Evolutionary conservation across 2,797 vertebrate species (phyloP).

Genomic region (Diplodus sargus): DNA sequence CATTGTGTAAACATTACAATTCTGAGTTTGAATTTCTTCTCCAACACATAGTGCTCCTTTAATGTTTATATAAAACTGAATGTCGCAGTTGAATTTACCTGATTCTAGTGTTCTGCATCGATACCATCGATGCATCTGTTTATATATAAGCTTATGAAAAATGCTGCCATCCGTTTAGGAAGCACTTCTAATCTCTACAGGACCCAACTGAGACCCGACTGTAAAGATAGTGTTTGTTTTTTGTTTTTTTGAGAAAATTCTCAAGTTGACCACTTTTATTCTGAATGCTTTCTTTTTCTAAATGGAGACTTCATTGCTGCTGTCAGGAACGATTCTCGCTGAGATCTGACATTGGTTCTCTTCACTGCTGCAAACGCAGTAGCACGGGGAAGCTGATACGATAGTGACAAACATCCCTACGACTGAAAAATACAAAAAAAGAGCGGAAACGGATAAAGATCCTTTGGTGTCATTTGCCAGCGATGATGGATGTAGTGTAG

Average conservation of each 20-base stretch:
- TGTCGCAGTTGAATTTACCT: too few species aligned
- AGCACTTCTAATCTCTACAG: not conserved
- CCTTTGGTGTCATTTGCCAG: conserved; percentile 28
- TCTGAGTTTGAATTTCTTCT: too few species aligned
- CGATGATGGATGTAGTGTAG: conserved; percentile 18
- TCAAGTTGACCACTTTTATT: not conserved
- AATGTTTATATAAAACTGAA: too few species aligned
- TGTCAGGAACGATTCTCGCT: not conserved
- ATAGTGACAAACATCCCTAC: conserved; percentile 22
- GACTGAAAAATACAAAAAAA: conserved; percentile 24
- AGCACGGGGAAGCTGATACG: not conserved
- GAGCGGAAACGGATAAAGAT: conserved; percentile 9
- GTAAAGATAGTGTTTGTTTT: not conserved
- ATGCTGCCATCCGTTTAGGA: not conserved
- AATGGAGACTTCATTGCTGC: conserved; percentile 4
- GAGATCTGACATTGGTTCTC: not conserved
- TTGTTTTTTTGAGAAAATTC: not conserved
- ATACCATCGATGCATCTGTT: too few species aligned
- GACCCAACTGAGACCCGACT: not conserved
- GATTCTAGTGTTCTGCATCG: too few species aligned
- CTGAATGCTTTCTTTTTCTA: not conserved
- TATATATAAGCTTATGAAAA: too few species aligned
- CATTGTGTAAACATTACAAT: too few species aligned
- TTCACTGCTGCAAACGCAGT: conserved; percentile 7
- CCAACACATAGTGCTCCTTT: too few species aligned